Evolutionary conservation across 2,113 vertebrate species (phyloP).

Genomic region (Zosterops japonicus): DNA sequence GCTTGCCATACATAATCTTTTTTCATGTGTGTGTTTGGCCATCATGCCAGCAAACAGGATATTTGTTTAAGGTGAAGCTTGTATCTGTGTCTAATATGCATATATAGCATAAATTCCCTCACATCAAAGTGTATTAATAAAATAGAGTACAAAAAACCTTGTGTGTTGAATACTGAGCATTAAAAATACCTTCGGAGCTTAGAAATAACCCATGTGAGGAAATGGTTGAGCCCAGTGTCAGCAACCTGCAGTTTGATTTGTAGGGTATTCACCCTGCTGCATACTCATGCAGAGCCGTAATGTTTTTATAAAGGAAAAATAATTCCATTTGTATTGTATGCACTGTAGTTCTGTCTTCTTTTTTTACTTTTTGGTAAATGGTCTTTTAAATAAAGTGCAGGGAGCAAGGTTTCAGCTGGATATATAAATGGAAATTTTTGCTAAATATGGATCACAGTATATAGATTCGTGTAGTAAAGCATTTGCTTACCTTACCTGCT

Average conservation of each 20-base stretch:
- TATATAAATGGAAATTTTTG: conserved; percentile 8
- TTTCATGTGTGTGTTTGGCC: neutral
- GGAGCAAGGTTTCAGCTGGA: neutral
- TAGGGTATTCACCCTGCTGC: neutral
- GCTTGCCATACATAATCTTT: neutral
- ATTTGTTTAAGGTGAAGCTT: neutral
- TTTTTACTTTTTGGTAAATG: neutral
- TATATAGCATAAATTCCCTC: neutral
- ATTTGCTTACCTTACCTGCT: neutral
- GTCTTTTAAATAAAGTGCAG: neutral
- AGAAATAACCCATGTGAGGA: neutral
- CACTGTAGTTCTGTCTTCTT: neutral
- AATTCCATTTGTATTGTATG: neutral
- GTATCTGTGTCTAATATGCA: neutral
- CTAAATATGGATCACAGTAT: neutral
- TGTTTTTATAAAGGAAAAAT: neutral
- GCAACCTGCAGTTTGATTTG: neutral
- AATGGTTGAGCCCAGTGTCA: neutral
- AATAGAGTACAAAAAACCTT: neutral
- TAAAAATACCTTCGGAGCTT: neutral
- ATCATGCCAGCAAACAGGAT: neutral
- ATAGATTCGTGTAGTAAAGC: neutral
- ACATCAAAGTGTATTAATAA: neutral
- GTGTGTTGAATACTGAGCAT: neutral
- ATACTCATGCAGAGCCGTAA: neutral